phyloP scores from a whole-genome alignment of 2,113 vertebrate species.

The Nesoenas mayeri region DNA sequence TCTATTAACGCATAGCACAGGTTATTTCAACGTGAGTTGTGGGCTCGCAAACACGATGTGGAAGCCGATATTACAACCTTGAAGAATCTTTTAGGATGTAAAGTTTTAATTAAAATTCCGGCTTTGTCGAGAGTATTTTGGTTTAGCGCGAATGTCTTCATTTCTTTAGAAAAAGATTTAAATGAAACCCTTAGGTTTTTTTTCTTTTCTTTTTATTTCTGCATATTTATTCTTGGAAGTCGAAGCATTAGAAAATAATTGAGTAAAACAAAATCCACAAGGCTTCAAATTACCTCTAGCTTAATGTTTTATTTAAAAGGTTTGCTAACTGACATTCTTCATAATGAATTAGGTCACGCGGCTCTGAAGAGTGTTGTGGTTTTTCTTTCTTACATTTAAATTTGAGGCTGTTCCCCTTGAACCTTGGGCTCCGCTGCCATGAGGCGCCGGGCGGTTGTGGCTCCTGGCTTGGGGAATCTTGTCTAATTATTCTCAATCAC shows the following conservation, averaged over 20 bases:
- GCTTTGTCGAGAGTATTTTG: slow-evolving; percentile 22
- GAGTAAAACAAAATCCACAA: slow-evolving; percentile 73
- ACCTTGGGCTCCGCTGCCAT: background rate
- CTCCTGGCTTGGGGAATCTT: slow-evolving; percentile 18
- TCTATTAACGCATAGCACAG: accelerated
- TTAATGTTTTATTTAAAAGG: slow-evolving; percentile 73
- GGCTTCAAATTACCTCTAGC: slow-evolving; percentile 70
- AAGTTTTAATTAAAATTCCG: slow-evolving; percentile 55
- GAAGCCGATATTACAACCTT: slow-evolving; percentile 32
- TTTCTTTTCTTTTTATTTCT: background rate
- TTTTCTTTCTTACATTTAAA: slow-evolving; percentile 49
- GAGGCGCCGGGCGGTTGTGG: background rate
- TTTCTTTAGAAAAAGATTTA: slow-evolving; percentile 45
- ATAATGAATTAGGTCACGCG: slow-evolving; percentile 52
- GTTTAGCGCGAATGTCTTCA: slow-evolving; percentile 34
- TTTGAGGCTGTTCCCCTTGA: slow-evolving; percentile 37
- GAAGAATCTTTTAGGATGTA: slow-evolving; percentile 28
- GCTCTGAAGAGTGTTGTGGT: slow-evolving; percentile 30
- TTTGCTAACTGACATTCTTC: slow-evolving; percentile 66
- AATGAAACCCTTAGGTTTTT: slow-evolving; percentile 13
- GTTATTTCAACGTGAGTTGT: background rate
- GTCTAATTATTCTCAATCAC: slow-evolving; percentile 60
- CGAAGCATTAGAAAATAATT: slow-evolving; percentile 69
- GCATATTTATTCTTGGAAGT: slow-evolving; percentile 67
- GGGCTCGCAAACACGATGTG: background rate